These are phyloP conservation scores for Athalia circularis DNA, from an alignment of 2,888 invertebrate genomes.

Conservation along the genomic window DNA sequence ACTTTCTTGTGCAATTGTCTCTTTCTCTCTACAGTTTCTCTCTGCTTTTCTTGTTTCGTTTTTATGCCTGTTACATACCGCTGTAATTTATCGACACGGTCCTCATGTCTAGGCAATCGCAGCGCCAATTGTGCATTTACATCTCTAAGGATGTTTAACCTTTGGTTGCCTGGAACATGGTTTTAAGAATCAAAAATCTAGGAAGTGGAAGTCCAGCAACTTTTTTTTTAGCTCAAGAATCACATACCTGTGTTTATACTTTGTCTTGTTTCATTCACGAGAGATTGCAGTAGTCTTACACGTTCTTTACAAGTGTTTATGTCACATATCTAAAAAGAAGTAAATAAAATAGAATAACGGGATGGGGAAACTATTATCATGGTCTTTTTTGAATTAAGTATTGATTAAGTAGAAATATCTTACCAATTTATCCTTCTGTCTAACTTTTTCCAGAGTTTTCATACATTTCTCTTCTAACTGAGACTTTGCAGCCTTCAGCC, in stretches of 20 bases:
- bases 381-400: constrained; percentile 21
- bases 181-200: constrained; percentile 17
- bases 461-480: constrained; percentile 77
- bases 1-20: constrained; percentile 78
- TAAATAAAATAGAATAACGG: background rate
- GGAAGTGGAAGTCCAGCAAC: constrained; percentile 25
- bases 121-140: constrained; percentile 74
- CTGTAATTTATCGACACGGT: constrained; percentile 79
- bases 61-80: constrained; percentile 76
- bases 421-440: constrained; percentile 72
- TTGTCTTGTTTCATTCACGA: constrained; percentile 77
- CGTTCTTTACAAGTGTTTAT: constrained; percentile 79
- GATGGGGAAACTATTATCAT: constrained; percentile 9
- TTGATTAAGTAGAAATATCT: constrained; percentile 17
- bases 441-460: constrained; percentile 74
- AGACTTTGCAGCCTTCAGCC: constrained; percentile 77
- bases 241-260: constrained; percentile 68
- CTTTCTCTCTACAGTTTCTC: constrained; percentile 75
- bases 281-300: constrained; percentile 76
- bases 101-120: constrained; percentile 79
- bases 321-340: constrained; percentile 75
- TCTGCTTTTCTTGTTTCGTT: constrained; percentile 75
- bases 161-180: constrained; percentile 66
- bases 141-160: constrained; percentile 68
- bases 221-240: background rate